These are phyloP conservation scores for Meandrina meandrites DNA, from an alignment of 92 coral and sea anemone genomes.

Conservation along the genomic window DNA sequence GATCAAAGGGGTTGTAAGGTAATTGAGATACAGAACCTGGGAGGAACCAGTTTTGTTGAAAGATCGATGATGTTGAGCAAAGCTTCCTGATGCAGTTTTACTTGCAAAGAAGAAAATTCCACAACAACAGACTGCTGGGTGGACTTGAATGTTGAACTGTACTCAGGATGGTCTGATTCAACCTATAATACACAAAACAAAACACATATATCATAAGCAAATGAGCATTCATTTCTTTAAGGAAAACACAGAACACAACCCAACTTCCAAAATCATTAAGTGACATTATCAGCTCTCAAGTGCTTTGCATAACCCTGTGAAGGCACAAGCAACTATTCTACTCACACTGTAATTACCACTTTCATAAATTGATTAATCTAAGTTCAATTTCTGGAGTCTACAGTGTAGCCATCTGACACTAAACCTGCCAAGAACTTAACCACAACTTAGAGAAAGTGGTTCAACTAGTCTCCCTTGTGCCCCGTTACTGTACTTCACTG, in stretches of 20 bases:
- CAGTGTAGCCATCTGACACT: not conserved
- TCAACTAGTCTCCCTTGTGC: too few species aligned
- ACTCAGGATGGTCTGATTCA: slow-evolving; percentile 80
- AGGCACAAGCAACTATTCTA: not conserved
- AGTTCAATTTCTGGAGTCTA: not conserved
- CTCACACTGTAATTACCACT: not conserved
- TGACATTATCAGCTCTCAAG: not conserved
- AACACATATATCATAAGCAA: not conserved
- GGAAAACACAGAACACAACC: not conserved
- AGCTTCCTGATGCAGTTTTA: slow-evolving; percentile 91
- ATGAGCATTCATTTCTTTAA: not conserved
- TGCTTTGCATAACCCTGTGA: not conserved
- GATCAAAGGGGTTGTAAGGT: not conserved
- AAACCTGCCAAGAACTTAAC: not conserved
- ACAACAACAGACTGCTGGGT: slow-evolving; percentile 80
- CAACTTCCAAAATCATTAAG: not conserved
- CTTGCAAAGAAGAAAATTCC: slow-evolving; percentile 79
- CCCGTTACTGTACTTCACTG: too few species aligned
- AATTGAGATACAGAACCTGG: slow-evolving; percentile 56
- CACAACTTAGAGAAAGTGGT: too few species aligned
- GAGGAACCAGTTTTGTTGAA: slow-evolving; percentile 78
- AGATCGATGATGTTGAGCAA: slow-evolving; percentile 85
- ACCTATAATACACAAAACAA: slow-evolving; percentile 55
- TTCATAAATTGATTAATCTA: not conserved
- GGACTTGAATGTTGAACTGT: slow-evolving; percentile 69